These are phyloP conservation scores for Actias luna DNA, from an alignment of 2,888 invertebrate species.

Conservation along the genomic window DNA sequence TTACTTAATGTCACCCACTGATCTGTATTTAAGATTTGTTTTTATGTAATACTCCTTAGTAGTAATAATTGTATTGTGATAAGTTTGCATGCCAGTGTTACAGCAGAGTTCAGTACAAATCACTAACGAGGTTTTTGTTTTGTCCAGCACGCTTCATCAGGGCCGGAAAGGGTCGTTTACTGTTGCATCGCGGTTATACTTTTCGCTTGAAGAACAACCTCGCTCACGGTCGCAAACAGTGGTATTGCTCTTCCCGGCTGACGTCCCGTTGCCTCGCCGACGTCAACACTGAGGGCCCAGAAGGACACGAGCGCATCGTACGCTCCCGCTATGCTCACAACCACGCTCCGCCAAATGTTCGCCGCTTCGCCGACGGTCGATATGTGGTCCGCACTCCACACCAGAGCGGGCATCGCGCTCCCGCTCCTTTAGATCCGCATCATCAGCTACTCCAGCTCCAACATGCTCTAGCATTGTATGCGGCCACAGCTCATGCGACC, in stretches of 20 bases:
- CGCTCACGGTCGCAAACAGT: conserved; percentile 78
- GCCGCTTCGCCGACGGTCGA: conserved; percentile 75
- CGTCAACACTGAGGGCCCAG: conserved; percentile 77
- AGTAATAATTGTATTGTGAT: neutral
- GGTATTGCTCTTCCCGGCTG: conserved; percentile 76
- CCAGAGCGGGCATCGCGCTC: conserved; percentile 75
- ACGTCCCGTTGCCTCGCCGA: conserved; percentile 76
- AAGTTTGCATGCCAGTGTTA: conserved; percentile 1
- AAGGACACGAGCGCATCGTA: conserved; percentile 76
- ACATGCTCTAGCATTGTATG: conserved; percentile 74
- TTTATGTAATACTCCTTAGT: neutral
- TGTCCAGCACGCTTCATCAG: conserved; percentile 74
- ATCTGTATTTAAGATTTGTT: neutral
- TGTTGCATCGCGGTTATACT: conserved; percentile 74
- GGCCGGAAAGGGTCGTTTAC: conserved; percentile 72
- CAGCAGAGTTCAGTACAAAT: conserved; percentile 7
- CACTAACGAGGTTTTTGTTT: conserved; percentile 30
- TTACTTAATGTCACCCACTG: neutral
- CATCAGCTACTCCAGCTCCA: conserved; percentile 76
- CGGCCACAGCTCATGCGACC: conserved; percentile 69
- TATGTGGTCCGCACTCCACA: conserved; percentile 77
- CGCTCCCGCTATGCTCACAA: conserved; percentile 76
- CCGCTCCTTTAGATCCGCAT: conserved; percentile 72
- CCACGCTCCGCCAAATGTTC: conserved; percentile 76
- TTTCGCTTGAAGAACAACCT: conserved; percentile 76